Conservation (phyloP, 2,113 vertebrate genomes). For the Apodemus sylvaticus region DNA sequence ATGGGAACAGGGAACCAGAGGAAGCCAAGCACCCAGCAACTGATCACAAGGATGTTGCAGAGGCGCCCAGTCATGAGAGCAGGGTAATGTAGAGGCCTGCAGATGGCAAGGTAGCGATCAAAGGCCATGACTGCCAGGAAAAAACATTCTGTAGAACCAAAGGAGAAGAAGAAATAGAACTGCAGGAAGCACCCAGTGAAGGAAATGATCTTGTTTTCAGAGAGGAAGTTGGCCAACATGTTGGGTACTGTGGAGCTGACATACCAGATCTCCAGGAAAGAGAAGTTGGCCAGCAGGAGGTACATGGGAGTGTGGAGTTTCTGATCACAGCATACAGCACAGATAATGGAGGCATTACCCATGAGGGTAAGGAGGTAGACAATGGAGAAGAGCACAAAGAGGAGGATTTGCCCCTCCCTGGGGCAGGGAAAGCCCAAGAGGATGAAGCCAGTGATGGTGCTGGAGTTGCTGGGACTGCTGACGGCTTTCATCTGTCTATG, state of each 20-base stretch:
- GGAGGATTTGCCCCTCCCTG: too few relatives aligned
- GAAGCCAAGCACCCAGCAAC: too few relatives aligned
- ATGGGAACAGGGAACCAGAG: too few relatives aligned
- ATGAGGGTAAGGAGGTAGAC: slow-evolving; percentile 68
- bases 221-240: slow-evolving; percentile 74
- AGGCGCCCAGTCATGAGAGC: too few relatives aligned
- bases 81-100: too few relatives aligned
- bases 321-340: slow-evolving; percentile 56
- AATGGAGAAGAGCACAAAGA: too few relatives aligned
- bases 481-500: slow-evolving; percentile 51
- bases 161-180: slow-evolving; percentile 17
- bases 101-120: too few relatives aligned
- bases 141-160: slow-evolving; percentile 37
- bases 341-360: slow-evolving; percentile 67
- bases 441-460: slow-evolving; percentile 65
- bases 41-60: too few relatives aligned
- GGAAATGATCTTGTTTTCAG: slow-evolving; percentile 62
- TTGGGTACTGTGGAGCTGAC: slow-evolving; percentile 76
- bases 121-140: too few relatives aligned
- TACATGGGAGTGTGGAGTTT: slow-evolving; percentile 73
- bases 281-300: slow-evolving; percentile 72
- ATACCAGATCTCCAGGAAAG: slow-evolving; percentile 77
- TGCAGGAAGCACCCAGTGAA: slow-evolving; percentile 54
- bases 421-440: slow-evolving; percentile 64
- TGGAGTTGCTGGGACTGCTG: neutral